A percentile compares a stretch with the other conserved stretches of the same genome.
Evolutionary conservation across 2,888 invertebrate species (phyloP).

Genomic region (Drosophila stalkeri): DNA sequence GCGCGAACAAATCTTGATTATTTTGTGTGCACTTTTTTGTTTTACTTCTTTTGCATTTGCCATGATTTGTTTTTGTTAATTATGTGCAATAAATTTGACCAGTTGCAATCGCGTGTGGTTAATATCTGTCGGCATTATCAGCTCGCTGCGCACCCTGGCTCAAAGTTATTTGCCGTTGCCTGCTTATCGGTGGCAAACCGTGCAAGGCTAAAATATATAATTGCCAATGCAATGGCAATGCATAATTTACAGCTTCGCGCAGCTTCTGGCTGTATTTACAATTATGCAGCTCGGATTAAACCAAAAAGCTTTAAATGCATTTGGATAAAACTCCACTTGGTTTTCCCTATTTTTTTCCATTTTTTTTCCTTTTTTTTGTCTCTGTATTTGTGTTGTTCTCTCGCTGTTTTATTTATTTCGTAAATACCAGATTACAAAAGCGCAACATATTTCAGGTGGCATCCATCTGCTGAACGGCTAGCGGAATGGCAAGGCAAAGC

Average conservation of each 20-base stretch:
- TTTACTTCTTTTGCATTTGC: constrained; percentile 17
- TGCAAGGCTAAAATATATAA: constrained; percentile 63
- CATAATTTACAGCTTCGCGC: constrained; percentile 61
- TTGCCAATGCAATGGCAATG: constrained; percentile 74
- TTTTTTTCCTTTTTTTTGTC: constrained; percentile 8
- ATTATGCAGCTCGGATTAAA: constrained; percentile 48
- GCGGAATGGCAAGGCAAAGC: constrained; percentile 27
- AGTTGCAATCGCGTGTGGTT: constrained; percentile 55
- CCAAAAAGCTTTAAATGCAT: constrained; percentile 63
- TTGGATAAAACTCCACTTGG: constrained; percentile 14
- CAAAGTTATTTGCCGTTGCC: constrained; percentile 53
- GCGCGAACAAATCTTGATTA: constrained; percentile 60
- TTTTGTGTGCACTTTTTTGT: constrained; percentile 31
- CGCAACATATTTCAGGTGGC: constrained; percentile 71
- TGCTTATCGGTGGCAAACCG: constrained; percentile 62
- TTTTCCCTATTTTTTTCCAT: neutral
- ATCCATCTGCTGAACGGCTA: constrained; percentile 7
- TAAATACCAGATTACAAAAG: constrained; percentile 80
- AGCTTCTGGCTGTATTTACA: constrained; percentile 28
- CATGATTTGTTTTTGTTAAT: constrained; percentile 66
- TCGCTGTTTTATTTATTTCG: constrained; percentile 72
- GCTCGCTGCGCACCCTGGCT: constrained; percentile 28
- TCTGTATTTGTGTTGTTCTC: constrained; percentile 6
- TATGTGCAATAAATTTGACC: constrained; percentile 68
- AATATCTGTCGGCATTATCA: constrained; percentile 69